Conservation (phyloP, 2,888 invertebrate genomes). For the Punctoribates punctum region DNA sequence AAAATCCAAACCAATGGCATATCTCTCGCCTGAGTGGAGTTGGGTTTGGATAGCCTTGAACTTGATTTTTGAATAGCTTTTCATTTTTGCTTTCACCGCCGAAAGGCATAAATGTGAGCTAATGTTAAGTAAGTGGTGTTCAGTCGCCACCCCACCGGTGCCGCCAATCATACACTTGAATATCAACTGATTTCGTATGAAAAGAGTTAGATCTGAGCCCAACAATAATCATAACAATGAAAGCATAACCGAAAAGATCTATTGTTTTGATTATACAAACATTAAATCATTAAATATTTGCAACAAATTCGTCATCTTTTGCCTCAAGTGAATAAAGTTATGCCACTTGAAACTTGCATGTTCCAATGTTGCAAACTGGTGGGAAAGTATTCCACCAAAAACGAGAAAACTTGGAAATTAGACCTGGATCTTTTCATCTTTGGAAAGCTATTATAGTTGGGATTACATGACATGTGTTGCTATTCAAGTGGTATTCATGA, state of each 20-base stretch:
- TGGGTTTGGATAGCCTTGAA: slow-evolving; percentile 23
- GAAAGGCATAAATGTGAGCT: slow-evolving; percentile 29
- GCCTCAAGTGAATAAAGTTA: no score
- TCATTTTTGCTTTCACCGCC: background rate
- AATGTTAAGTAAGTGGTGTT: slow-evolving; percentile 3
- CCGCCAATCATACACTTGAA: slow-evolving; percentile 15
- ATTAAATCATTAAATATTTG: no score
- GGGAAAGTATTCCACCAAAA: no score
- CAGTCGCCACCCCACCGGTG: slow-evolving; percentile 9
- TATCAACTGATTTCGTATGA: background rate
- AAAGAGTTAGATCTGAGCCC: background rate
- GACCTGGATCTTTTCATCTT: no score
- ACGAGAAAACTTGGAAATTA: no score
- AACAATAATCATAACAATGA: background rate
- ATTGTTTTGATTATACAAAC: background rate
- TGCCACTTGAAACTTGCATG: no score
- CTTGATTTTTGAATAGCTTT: slow-evolving; percentile 13
- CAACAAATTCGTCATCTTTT: no score
- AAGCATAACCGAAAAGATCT: background rate
- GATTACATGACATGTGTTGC: no score
- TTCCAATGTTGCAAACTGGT: no score
- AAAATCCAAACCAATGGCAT: background rate
- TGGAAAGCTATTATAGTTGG: no score
- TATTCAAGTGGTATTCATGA: no score
- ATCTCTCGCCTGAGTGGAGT: background rate